These are phyloP conservation scores for Fulmarus glacialis DNA, from an alignment of 2,113 vertebrate genomes.

Conservation along the genomic window DNA sequence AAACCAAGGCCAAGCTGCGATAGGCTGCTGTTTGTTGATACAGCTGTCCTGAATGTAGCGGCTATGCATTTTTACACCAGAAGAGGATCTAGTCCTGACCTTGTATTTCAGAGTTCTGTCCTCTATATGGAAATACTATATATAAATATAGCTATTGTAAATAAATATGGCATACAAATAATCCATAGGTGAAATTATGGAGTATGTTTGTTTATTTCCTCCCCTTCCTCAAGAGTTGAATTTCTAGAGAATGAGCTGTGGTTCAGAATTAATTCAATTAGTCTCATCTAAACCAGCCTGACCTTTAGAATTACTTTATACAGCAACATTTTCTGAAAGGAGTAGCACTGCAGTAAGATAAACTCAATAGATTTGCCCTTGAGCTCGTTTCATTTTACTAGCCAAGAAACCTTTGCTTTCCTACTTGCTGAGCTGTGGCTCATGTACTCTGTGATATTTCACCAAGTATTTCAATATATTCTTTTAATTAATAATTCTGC, in stretches of 20 bases:
- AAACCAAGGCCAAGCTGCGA: neutral
- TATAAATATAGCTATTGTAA: neutral
- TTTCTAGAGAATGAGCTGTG: neutral
- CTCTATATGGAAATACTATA: neutral
- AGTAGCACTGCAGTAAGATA: neutral
- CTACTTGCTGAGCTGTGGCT: neutral
- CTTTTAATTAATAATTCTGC: conserved; percentile 1
- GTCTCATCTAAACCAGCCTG: neutral
- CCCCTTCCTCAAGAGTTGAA: neutral
- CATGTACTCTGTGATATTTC: neutral
- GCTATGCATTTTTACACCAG: neutral
- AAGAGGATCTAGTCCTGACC: neutral
- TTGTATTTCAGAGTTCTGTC: neutral
- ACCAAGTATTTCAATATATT: neutral
- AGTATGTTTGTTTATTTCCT: neutral
- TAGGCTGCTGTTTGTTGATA: neutral
- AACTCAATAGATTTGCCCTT: neutral
- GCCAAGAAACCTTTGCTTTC: neutral
- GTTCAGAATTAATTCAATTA: conserved; percentile 13
- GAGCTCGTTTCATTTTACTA: neutral
- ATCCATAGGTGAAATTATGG: neutral
- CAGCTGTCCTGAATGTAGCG: neutral
- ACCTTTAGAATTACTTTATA: conserved; percentile 20
- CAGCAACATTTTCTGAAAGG: neutral
- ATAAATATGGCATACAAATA: neutral